phyloP scores from a whole-genome alignment of 2,113 vertebrate genomes.

The Erinaceus europaeus region DNA sequence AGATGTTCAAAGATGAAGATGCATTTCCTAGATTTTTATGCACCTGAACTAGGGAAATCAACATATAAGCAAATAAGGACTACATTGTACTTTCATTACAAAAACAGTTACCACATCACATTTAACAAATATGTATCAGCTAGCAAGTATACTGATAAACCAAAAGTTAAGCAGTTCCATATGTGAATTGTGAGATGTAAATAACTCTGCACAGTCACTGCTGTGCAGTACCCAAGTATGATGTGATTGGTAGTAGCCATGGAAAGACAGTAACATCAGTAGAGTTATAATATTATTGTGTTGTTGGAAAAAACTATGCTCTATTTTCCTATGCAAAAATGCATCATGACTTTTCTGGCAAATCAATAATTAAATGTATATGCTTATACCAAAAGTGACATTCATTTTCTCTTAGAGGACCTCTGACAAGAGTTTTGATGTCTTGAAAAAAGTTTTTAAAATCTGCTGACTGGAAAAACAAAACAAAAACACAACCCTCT shows the following conservation, averaged over 20 bases:
- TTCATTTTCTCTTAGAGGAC: background rate
- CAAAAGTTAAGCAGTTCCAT: background rate
- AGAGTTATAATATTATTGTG: background rate
- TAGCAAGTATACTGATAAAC: background rate
- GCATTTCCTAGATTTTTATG: background rate
- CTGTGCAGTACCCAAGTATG: background rate
- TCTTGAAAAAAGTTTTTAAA: background rate
- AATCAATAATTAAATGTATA: background rate
- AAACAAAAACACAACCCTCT: too few relatives aligned
- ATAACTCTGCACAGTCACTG: background rate
- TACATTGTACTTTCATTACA: background rate
- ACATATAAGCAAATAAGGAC: background rate
- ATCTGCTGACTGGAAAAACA: too few relatives aligned
- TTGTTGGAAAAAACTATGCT: too few relatives aligned
- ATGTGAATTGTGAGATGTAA: background rate
- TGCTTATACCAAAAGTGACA: background rate
- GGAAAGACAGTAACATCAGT: background rate
- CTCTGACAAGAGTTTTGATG: background rate
- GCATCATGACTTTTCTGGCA: too few relatives aligned
- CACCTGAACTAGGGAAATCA: background rate
- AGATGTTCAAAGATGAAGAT: background rate
- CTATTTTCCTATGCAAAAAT: too few relatives aligned
- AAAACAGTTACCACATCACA: background rate
- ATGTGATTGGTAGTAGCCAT: background rate
- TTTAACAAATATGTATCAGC: background rate